phyloP scores from a whole-genome alignment of 2,797 vertebrate genomes.

The Sphaeramia orbicularis region DNA sequence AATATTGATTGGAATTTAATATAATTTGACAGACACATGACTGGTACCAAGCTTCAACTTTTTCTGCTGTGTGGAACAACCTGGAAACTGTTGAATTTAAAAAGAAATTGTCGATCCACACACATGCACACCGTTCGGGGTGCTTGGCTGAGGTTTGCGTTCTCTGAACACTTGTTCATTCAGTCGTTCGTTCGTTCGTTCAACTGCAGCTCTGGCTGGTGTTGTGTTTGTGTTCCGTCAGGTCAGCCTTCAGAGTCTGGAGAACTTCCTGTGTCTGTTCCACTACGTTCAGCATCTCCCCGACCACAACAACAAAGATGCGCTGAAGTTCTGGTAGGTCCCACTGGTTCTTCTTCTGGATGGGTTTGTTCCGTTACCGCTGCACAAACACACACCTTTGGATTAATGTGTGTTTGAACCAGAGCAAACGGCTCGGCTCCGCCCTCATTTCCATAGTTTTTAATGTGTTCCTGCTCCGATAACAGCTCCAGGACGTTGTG shows the following conservation, averaged over 20 bases:
- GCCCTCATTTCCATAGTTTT: slow-evolving; percentile 13
- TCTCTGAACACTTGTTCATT: too few relatives aligned
- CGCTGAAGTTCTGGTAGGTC: slow-evolving; percentile 86
- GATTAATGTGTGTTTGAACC: background rate
- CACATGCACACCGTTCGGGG: too few relatives aligned
- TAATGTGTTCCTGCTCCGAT: slow-evolving; percentile 1
- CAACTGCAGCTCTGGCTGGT: slow-evolving; percentile 30
- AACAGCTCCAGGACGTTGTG: slow-evolving; percentile 30
- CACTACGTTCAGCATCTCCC: slow-evolving; percentile 83
- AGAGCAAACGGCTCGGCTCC: slow-evolving; percentile 1
- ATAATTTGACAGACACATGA: too few relatives aligned
- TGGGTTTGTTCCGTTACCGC: too few relatives aligned
- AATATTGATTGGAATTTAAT: too few relatives aligned
- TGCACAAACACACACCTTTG: background rate
- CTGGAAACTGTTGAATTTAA: too few relatives aligned
- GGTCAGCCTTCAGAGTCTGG: slow-evolving; percentile 86
- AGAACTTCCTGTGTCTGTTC: slow-evolving; percentile 87
- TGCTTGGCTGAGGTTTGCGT: too few relatives aligned
- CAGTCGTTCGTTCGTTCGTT: too few relatives aligned
- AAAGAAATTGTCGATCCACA: too few relatives aligned
- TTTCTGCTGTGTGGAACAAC: too few relatives aligned
- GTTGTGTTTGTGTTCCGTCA: slow-evolving; percentile 56
- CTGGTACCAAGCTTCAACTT: too few relatives aligned
- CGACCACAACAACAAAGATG: slow-evolving; percentile 72
- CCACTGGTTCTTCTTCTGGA: too few relatives aligned